These are phyloP conservation scores for Leistus spinibarbis DNA, from an alignment of 2,888 invertebrate species.

Conservation along the genomic window DNA sequence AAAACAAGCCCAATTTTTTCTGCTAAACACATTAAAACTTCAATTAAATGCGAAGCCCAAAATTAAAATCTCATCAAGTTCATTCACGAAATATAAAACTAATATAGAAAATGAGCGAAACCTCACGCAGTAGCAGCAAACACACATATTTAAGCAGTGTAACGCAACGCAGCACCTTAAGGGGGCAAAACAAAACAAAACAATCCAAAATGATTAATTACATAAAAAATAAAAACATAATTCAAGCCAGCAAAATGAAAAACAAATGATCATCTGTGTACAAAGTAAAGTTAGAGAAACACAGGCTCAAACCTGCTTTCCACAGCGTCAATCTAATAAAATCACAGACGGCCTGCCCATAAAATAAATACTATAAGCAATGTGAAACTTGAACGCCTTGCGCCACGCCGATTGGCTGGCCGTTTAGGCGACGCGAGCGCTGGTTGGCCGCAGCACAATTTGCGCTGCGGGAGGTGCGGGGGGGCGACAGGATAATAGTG, in stretches of 20 bases:
- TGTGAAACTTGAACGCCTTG: constrained; percentile 49
- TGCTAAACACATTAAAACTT: too few species aligned
- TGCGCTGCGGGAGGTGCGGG: constrained; percentile 43
- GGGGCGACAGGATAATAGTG: background rate
- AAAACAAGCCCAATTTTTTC: too few species aligned
- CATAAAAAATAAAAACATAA: background rate
- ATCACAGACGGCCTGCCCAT: constrained; percentile 55
- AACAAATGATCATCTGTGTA: too few species aligned
- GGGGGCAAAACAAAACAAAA: background rate
- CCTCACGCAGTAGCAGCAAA: background rate
- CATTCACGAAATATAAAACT: too few species aligned
- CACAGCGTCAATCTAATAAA: constrained; percentile 58
- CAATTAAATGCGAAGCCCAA: background rate
- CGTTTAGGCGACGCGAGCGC: constrained; percentile 47
- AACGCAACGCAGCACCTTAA: background rate
- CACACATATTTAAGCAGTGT: background rate
- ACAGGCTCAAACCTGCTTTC: constrained; percentile 54
- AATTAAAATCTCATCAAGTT: background rate
- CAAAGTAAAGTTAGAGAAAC: too few species aligned
- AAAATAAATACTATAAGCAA: constrained; percentile 52
- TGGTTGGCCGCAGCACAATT: constrained; percentile 48
- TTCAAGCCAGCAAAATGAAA: too few species aligned
- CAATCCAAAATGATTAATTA: constrained; percentile 29
- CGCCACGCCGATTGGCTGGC: constrained; percentile 50
- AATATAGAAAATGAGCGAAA: background rate